Evolutionary conservation across 2,113 vertebrate species (phyloP), one percentile per base, ranked within the genome.

Genomic region (Dipodomys merriami): DNA sequence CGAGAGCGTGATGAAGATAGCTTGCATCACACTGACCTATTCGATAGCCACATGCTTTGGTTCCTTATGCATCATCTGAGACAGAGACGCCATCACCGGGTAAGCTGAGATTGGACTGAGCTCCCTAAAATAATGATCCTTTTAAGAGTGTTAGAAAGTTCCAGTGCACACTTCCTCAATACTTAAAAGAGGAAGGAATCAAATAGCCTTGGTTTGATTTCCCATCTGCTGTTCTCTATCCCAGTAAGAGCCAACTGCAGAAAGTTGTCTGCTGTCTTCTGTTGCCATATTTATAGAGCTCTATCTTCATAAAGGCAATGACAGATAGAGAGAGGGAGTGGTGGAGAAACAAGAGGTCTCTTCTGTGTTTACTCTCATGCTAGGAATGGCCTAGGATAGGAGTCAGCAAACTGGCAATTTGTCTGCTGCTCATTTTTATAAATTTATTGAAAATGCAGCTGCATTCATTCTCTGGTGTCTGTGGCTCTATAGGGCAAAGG

Each of bases 61-160:
- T 99, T 99, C 97, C 98, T 99, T 83, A 99, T 99, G 99, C 99
- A 99, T 95, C 99, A 99, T 98, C 98, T 99, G 98, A 98, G 99
- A 78, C 99, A 99, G 97, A 97, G 99, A 39, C 98, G 99, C 92
- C 99, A 98, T 35, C 98, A 98, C 88, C 97, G 99, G 98, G 99
- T 99, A 97, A 97, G 98, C 78, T 6, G 64, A 49, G 7, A 23
- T 16, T 79, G 46, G 30, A 83, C 49, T 64, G 83, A 79, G 79
- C 27, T 87, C 84, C 46, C 44, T 35, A 65, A 64, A 46, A 53
- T 33, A 86, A 5, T 20, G n/a, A 33, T 62, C 53, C 35, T 81
- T 39, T 77, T 11, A 39, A 35, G 33, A 83, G 11, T 30, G 5
- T 30, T 33, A 19, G 15, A 81, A 10, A 6, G 35, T 64, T 29